These are phyloP conservation scores for Echeneis naucrates DNA, from an alignment of 2,797 vertebrate genomes.

Conservation along the genomic window DNA sequence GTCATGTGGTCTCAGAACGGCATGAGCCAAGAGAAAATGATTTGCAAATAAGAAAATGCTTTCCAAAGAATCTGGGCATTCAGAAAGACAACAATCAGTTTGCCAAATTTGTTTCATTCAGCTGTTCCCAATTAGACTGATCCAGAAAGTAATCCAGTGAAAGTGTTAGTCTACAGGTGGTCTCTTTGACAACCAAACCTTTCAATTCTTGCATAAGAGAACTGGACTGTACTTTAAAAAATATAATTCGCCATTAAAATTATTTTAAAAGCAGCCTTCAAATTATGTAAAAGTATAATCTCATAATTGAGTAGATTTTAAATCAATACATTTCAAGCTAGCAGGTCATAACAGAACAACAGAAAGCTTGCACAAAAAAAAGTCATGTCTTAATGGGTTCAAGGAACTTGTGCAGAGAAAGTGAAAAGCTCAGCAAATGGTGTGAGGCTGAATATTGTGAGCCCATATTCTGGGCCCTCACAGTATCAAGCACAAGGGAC, in stretches of 20 bases:
- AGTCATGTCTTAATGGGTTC: conserved; percentile 57
- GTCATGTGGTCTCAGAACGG: conserved; percentile 68
- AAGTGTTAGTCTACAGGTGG: not conserved
- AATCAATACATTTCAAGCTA: conserved; percentile 50
- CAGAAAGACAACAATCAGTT: conserved; percentile 43
- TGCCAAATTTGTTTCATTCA: conserved; percentile 14
- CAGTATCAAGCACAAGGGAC: conserved; percentile 78
- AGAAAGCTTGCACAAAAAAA: conserved; percentile 62
- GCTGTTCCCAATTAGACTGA: conserved; percentile 9
- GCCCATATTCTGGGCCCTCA: conserved; percentile 70
- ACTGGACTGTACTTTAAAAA: not conserved
- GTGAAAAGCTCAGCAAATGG: conserved; percentile 38
- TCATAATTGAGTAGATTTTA: conserved; percentile 1
- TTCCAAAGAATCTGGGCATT: conserved; percentile 46
- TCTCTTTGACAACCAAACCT: conserved; percentile 3
- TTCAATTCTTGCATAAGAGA: not conserved
- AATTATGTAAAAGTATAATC: conserved; percentile 9
- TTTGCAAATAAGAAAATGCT: conserved; percentile 69
- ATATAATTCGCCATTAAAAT: not conserved
- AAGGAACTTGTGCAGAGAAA: conserved; percentile 40
- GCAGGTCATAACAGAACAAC: conserved; percentile 67
- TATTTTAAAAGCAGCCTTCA: conserved; percentile 2
- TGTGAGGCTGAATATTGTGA: conserved; percentile 65
- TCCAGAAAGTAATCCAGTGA: conserved; percentile 17
- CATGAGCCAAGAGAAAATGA: conserved; percentile 57